Base-by-base conservation (phyloP, 2,797 vertebrate genomes). In the Anas flavirostris region DNA sequence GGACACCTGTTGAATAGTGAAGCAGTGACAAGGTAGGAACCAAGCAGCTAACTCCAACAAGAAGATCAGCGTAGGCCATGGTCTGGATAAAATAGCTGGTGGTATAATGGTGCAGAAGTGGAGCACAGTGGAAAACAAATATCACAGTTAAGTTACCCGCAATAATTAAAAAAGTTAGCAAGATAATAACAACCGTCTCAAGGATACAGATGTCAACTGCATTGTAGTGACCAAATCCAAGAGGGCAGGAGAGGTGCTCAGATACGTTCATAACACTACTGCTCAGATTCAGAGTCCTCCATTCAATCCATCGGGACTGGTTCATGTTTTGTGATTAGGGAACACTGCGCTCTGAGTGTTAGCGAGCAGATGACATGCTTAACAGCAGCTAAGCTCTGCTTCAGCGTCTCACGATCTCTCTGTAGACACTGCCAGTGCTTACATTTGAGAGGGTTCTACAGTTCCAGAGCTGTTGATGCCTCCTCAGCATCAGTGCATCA, bases 41-140 rank as follows among this genome's bases (percentile, higher is more conserved):
- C 97, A 99, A 97, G 97, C 99, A 99, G 97, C 99, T 99, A 16
- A 99, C 98, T 88, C 99, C 99, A 75, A 99, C 99, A 93, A 99
- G 98, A 72, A 99, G 98, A 96, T 99, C 99, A 11, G 99, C 99
- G 44, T 99, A 99, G 59, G 99, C 99, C 99, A 99, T 99, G 46
- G 99, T 99, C 98, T 99, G 99, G 97, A 99, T 99, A 97, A 99
- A 99, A 95, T 99, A 99, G 98, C 99, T 99, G 90, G 99, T 99
- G 93, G 99, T 99, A 93, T 99, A 99, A 97, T 99, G 99, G 93
- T 99, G 99, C 66, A 99, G 97, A 58, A 99, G 98, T 1, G 99
- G 99, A 76, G 99, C 99, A 91, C 99, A 99, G 95, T 99, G 99
- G 96, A 99, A 99, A 91, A 99, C 99, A 92, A 99, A 99, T 92